These are phyloP conservation scores for Poecilus cupreus DNA, from an alignment of 2,888 invertebrate genomes.

Conservation along the genomic window DNA sequence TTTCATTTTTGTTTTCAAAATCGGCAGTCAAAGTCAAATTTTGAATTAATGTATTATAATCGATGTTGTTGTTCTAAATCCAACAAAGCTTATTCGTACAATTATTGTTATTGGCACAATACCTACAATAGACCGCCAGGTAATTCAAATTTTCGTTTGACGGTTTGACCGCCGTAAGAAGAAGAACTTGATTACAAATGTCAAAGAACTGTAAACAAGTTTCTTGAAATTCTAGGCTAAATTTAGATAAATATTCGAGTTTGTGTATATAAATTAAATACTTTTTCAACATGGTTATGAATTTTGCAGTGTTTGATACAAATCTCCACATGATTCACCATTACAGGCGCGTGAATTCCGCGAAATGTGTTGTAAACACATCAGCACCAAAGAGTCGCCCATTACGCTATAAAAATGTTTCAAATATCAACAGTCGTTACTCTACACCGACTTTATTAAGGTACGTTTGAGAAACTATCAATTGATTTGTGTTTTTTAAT, in stretches of 20 bases:
- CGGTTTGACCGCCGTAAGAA: constrained; percentile 2
- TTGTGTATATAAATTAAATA: background rate
- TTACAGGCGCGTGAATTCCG: constrained; percentile 70
- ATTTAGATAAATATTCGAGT: background rate
- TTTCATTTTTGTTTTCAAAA: constrained; percentile 31
- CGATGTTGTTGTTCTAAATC: background rate
- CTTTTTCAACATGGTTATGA: constrained; percentile 49
- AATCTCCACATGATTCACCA: constrained; percentile 73
- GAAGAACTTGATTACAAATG: constrained; percentile 44
- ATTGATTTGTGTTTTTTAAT: background rate
- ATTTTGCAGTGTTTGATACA: constrained; percentile 48
- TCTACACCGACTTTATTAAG: constrained; percentile 48
- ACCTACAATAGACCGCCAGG: background rate
- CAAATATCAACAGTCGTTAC: constrained; percentile 17
- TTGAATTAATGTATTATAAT: constrained; percentile 8
- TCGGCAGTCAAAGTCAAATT: constrained; percentile 39
- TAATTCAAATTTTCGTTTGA: background rate
- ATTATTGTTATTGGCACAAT: background rate
- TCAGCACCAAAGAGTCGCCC: constrained; percentile 67
- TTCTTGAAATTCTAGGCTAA: background rate
- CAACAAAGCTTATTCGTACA: background rate
- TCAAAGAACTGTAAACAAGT: constrained; percentile 49
- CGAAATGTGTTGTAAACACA: constrained; percentile 70
- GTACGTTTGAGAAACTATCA: constrained; percentile 2
- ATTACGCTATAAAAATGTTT: constrained; percentile 36